Conservation (phyloP, 2,113 vertebrate species). For the Vulpes lagopus region DNA sequence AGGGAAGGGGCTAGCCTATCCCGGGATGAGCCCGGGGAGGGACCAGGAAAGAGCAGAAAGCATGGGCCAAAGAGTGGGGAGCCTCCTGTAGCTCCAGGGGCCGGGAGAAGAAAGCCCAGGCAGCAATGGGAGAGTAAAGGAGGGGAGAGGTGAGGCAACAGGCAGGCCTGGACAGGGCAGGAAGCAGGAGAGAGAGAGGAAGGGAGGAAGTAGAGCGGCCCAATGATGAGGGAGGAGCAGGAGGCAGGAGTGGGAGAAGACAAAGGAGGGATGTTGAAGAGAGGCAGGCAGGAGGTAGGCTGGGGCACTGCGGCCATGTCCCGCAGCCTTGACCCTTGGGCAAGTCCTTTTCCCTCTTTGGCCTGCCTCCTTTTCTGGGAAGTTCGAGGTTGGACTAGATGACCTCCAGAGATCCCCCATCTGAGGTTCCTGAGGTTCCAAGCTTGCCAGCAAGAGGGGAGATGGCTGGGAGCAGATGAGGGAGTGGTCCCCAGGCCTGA, state of each 20-base stretch:
- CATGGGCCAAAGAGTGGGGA: conserved; percentile 67
- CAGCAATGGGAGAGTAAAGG: conserved; percentile 69
- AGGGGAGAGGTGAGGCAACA: conserved; percentile 81
- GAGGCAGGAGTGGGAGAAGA: background rate
- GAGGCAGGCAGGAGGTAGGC: conserved; percentile 8
- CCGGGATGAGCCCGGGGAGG: conserved; percentile 40
- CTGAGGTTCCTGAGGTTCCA: background rate
- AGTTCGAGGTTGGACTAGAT: background rate
- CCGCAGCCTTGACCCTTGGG: background rate
- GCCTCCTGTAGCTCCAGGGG: conserved; percentile 75
- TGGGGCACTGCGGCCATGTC: background rate
- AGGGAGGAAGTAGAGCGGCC: conserved; percentile 75
- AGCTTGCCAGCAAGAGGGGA: background rate
- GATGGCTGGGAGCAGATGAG: background rate
- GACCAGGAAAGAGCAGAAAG: conserved; percentile 12
- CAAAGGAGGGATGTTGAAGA: conserved; percentile 41
- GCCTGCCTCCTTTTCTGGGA: background rate
- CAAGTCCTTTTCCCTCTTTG: conserved; percentile 43
- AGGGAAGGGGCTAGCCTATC: background rate
- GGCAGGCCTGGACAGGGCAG: conserved; percentile 82
- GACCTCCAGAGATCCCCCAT: background rate
- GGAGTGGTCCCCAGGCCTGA: too few species aligned
- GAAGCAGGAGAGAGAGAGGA: conserved; percentile 73
- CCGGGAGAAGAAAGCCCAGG: conserved; percentile 75
- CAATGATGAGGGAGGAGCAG: background rate